A percentile compares a stretch with the other conserved stretches of the same genome.
phyloP scores from a whole-genome alignment of 2,888 invertebrate species.

The Folsomia manolachei region DNA sequence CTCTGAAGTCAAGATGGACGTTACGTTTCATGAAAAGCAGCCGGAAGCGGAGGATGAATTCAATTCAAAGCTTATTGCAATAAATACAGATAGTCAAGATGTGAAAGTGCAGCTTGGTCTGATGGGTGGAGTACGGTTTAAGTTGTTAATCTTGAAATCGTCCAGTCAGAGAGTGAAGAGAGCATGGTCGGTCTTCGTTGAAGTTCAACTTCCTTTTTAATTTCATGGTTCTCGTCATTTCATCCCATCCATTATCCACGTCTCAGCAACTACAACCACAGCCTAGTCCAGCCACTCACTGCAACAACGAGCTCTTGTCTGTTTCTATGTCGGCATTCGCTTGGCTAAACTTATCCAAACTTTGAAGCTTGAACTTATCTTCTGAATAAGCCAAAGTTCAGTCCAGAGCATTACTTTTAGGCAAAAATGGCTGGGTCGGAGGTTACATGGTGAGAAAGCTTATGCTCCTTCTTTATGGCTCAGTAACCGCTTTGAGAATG shows the following conservation, averaged over 20 bases:
- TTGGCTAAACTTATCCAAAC: neutral
- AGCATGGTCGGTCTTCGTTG: neutral
- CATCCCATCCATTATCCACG: constrained; percentile 34
- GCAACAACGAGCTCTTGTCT: too few species aligned
- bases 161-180: too few species aligned
- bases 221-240: constrained; percentile 45
- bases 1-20: too few species aligned
- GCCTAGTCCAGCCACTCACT: neutral
- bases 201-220: constrained; percentile 41
- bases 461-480: neutral
- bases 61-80: neutral
- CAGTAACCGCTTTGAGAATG: neutral
- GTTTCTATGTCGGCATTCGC: too few species aligned
- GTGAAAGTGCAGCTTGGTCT: neutral
- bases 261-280: neutral
- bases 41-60: neutral
- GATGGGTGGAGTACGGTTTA: neutral
- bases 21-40: too few species aligned
- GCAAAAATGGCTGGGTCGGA: too few species aligned
- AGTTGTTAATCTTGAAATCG: constrained; percentile 43
- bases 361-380: too few species aligned
- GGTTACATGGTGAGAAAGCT: neutral
- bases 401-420: neutral
- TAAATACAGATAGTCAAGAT: neutral
- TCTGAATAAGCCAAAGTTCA: neutral